Evolutionary conservation across 1,140 invertebrate species (phyloP).

Genomic region (Solen grandis): DNA sequence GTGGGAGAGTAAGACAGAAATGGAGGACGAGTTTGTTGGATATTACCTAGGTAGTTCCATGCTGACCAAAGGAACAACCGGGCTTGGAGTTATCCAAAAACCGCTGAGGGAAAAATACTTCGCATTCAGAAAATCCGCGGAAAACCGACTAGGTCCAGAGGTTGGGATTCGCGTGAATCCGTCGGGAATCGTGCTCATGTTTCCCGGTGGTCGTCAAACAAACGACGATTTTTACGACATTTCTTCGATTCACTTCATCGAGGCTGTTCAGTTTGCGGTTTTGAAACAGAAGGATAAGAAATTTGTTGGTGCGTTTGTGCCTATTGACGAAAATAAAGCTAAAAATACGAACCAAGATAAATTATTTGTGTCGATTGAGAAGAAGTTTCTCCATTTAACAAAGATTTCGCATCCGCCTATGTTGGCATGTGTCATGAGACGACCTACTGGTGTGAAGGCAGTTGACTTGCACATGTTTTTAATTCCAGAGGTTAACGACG

Average conservation of each 20-base stretch:
- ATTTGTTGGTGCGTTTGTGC: conserved; percentile 63
- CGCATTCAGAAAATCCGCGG: conserved; percentile 59
- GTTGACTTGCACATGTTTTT: conserved; percentile 72
- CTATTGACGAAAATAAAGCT: conserved; percentile 58
- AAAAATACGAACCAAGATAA: conserved; percentile 57
- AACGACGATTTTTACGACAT: conserved; percentile 65
- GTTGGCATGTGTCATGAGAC: conserved; percentile 65
- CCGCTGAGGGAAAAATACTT: conserved; percentile 69
- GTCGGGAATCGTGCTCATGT: conserved; percentile 55
- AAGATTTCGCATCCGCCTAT: conserved; percentile 67
- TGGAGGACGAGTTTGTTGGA: conserved; percentile 58
- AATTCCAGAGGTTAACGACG: conserved; percentile 63
- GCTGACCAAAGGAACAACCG: conserved; percentile 68
- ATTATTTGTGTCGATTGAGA: conserved; percentile 65
- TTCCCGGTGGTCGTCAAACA: conserved; percentile 37
- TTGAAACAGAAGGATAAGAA: conserved; percentile 65
- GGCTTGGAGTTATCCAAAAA: conserved; percentile 63
- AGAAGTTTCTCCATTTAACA: conserved; percentile 62
- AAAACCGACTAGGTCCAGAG: conserved; percentile 46
- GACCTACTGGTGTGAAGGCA: conserved; percentile 68
- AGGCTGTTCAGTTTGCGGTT: conserved; percentile 61
- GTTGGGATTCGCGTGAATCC: conserved; percentile 60
- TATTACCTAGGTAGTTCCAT: conserved; percentile 64
- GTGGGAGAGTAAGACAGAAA: no score
- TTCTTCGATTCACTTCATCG: conserved; percentile 61